Base-by-base conservation (phyloP, 2,113 vertebrate species). In the Hystrix cristata region DNA sequence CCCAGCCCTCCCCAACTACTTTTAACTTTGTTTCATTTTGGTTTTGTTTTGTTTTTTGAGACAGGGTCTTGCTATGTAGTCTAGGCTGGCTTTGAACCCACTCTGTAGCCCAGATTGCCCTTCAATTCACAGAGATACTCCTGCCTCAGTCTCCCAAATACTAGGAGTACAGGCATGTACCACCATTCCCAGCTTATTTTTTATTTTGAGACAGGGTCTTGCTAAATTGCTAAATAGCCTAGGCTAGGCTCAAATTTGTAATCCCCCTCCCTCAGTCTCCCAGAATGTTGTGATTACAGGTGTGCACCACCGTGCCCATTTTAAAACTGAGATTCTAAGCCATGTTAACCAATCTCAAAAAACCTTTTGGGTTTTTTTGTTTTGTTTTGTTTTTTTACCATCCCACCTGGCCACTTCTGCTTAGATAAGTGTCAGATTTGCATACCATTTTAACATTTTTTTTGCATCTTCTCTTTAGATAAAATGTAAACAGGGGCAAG, bases 391-490 rank as follows among this genome's bases (percentile, higher is more conserved):
- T 57, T 76, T 57, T 38, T 15, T 11, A 65, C 38, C 25, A 67
- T 27, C 48, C 34, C 43, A 27, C 18, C 59, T 69, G 81, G 59
- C 14, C 53, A 38, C 25, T 25, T 78, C 89, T 72, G n/a, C 74
- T 80, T 87, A 29, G 62, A 53, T 74, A 55, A 25, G 90, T 53
- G 29, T 76, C 59, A 55, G 38, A 55, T 91, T 94, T 43, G 5
- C 69, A 55, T 60, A 10, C 74, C 3, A 4, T 82, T 72, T 90
- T 59, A 65, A 27, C 38, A 67, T 74, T 64, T 96, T 80, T 51
- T 87, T 87, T 96, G 79, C n/a, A 74, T 88, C 69, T 96, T 91
- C 71, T 78, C 72, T 79, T 80, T 51, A 90, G 60, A 46, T 57
- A 43, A 62, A 29, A 72, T 67, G 43, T 46, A 85, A 86, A 31